These are phyloP conservation scores for Coptodon rendalli DNA, from an alignment of 2,113 vertebrate species.

Conservation along the genomic window DNA sequence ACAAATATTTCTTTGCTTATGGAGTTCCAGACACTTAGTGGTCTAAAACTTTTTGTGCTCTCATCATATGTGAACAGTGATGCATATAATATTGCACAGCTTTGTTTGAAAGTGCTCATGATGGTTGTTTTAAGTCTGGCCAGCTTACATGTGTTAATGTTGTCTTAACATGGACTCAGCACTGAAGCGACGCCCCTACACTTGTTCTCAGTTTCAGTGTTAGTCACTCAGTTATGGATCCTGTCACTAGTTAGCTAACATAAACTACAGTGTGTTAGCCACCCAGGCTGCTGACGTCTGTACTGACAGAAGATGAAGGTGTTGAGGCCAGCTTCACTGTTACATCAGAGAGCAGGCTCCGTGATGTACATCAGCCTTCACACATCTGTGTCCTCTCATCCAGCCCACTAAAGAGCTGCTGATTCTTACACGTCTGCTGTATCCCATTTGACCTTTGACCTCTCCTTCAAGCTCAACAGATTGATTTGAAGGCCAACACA, in stretches of 20 bases:
- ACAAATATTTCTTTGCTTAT: not conserved
- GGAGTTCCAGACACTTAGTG: not conserved
- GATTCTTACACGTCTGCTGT: not conserved
- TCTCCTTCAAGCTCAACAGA: not conserved
- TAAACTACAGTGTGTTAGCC: not conserved
- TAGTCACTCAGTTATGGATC: not conserved
- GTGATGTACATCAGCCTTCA: not conserved
- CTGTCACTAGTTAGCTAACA: not conserved
- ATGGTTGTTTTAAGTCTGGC: not conserved
- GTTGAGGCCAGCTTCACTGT: not conserved
- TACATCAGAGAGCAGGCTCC: not conserved
- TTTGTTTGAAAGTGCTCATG: not conserved
- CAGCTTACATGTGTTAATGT: not conserved
- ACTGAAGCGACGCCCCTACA: not conserved
- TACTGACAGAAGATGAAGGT: not conserved
- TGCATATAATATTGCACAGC: too few relatives aligned
- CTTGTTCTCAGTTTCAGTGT: not conserved
- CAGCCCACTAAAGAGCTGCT: not conserved
- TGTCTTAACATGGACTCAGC: not conserved
- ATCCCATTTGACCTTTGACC: not conserved
- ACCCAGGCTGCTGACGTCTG: not conserved
- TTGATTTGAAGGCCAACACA: not conserved
- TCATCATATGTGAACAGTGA: not conserved
- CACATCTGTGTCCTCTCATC: not conserved
- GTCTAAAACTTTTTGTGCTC: accelerated